Evolutionary conservation across 2,113 vertebrate species (phyloP).

Genomic region (Monopterus albus): DNA sequence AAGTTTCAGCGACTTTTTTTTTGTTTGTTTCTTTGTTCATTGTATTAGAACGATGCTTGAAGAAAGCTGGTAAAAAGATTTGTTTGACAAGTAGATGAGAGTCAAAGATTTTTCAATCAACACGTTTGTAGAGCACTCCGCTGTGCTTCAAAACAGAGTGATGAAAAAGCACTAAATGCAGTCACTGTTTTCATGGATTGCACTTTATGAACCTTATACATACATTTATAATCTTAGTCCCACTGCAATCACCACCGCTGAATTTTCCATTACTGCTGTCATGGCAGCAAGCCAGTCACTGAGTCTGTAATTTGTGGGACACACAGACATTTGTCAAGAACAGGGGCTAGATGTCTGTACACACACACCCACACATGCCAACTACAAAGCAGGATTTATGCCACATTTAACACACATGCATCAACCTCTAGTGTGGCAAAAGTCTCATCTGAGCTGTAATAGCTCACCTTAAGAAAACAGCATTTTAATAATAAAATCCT

Average conservation of each 20-base stretch:
- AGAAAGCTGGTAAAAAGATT: constrained; percentile 49
- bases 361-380: background rate
- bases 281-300: constrained; percentile 45
- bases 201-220: constrained; percentile 58
- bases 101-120: constrained; percentile 71
- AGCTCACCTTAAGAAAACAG: too few relatives aligned
- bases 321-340: constrained; percentile 29
- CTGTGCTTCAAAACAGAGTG: constrained; percentile 50
- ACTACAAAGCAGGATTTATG: background rate
- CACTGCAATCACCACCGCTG: constrained; percentile 27
- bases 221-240: constrained; percentile 39
- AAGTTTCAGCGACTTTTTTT: constrained; percentile 55
- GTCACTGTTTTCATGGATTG: constrained; percentile 21
- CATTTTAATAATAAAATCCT: background rate
- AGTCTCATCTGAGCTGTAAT: background rate
- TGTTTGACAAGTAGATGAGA: constrained; percentile 59
- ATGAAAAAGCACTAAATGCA: constrained; percentile 58
- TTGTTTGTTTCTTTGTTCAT: constrained; percentile 68
- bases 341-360: background rate
- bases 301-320: constrained; percentile 35
- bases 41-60: constrained; percentile 30
- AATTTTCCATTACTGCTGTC: constrained; percentile 49
- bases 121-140: constrained; percentile 61
- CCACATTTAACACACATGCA: constrained; percentile 7
- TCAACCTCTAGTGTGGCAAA: background rate